Percentiles rank a stretch among this genome's conserved stretches.
phyloP scores from a whole-genome alignment of 2,797 vertebrate species.

The Halcyon leucocephala region DNA sequence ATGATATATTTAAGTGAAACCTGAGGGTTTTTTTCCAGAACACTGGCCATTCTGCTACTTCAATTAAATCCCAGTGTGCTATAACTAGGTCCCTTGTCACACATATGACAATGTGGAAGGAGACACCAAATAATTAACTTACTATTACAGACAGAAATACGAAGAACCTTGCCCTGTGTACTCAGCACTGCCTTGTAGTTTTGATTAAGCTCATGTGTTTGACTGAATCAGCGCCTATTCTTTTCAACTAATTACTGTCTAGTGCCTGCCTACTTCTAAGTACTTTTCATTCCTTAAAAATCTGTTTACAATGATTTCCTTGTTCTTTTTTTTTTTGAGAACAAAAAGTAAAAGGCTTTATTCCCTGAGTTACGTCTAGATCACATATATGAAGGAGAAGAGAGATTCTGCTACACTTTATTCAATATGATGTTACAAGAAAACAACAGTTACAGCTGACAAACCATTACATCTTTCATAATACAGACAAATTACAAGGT shows the following conservation, averaged over 20 bases:
- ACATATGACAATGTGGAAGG: background rate
- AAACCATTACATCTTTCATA: slow-evolving; percentile 94
- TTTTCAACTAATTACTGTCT: slow-evolving; percentile 1
- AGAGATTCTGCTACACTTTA: slow-evolving; percentile 86
- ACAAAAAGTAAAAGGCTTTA: slow-evolving; percentile 4
- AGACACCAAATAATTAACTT: slow-evolving; percentile 4
- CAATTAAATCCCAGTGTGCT: background rate
- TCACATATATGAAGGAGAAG: slow-evolving; percentile 21
- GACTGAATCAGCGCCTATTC: background rate
- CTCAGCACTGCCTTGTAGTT: background rate
- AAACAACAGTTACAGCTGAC: slow-evolving; percentile 95
- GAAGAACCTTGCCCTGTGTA: background rate
- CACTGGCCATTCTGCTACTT: background rate
- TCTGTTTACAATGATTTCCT: background rate
- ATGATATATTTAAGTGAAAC: background rate
- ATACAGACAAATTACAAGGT: slow-evolving; percentile 93
- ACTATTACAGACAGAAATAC: background rate
- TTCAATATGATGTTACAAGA: slow-evolving; percentile 92
- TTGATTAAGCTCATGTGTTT: slow-evolving; percentile 18
- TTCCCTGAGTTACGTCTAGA: background rate
- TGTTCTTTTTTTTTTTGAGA: background rate
- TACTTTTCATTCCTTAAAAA: slow-evolving; percentile 24
- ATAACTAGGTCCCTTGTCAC: background rate
- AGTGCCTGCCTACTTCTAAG: background rate
- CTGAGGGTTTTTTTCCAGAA: background rate